Evolutionary conservation across 2,113 vertebrate genomes (phyloP).

Genomic region (Ageneiosus marmoratus): DNA sequence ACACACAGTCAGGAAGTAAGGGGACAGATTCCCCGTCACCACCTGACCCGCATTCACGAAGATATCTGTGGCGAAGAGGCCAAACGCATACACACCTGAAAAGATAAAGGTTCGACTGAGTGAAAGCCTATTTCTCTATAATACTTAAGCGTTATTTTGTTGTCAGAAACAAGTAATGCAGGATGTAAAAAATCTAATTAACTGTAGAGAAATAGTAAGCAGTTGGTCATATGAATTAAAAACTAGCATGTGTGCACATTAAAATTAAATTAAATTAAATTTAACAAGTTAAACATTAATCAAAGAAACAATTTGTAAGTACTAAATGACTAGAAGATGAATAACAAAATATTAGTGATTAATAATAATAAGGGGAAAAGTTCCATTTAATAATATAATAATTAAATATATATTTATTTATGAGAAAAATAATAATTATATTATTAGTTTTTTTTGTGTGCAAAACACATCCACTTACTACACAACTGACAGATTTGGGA

Average conservation of each 20-base stretch:
- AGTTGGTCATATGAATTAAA: background rate
- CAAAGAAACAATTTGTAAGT: background rate
- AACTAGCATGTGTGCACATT: background rate
- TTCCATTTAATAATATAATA: too few species aligned
- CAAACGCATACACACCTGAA: constrained; percentile 86
- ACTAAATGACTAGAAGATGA: background rate
- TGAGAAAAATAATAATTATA: too few species aligned
- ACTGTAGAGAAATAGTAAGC: background rate
- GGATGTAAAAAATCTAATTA: background rate
- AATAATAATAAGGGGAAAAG: background rate
- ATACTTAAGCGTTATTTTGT: background rate
- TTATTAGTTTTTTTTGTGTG: too few species aligned
- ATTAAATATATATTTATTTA: too few species aligned
- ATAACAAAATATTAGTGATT: background rate
- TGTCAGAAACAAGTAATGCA: background rate
- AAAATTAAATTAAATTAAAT: background rate
- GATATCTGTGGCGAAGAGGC: constrained; percentile 87
- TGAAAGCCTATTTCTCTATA: background rate
- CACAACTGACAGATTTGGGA: too few species aligned
- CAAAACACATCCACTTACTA: background rate
- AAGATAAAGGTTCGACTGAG: background rate
- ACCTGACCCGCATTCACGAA: constrained; percentile 90
- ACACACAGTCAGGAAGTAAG: constrained; percentile 88
- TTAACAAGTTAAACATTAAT: too few species aligned
- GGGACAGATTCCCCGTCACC: constrained; percentile 87